Conservation (phyloP, 2,888 invertebrate genomes). For the Drosophila recens region DNA sequence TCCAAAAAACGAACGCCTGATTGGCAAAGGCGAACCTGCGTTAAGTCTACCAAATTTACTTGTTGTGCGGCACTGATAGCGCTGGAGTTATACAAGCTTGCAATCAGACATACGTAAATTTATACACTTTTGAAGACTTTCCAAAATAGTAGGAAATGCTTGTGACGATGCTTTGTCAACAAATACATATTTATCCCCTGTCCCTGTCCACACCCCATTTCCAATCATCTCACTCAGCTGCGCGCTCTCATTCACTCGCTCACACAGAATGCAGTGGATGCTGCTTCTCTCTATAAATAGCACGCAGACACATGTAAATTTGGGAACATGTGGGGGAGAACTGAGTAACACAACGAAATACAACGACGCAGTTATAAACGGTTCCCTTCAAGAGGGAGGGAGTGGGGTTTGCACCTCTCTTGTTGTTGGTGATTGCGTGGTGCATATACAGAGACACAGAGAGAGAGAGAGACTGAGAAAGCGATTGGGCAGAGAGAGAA, state of each 20-base stretch:
- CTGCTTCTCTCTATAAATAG: slow-evolving; percentile 62
- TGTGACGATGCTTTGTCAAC: slow-evolving; percentile 40
- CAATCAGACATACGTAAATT: neutral
- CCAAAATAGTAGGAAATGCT: slow-evolving; percentile 30
- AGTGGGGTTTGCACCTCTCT: slow-evolving; percentile 1
- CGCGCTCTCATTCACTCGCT: slow-evolving; percentile 4
- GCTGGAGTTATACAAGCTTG: slow-evolving; percentile 5
- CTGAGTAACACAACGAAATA: slow-evolving; percentile 27
- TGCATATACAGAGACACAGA: slow-evolving; percentile 7
- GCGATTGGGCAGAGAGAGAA: slow-evolving; percentile 6
- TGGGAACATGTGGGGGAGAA: slow-evolving; percentile 43
- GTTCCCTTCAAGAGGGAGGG: slow-evolving; percentile 3
- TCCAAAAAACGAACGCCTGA: slow-evolving; percentile 17
- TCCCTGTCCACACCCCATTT: slow-evolving; percentile 11
- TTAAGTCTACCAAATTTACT: slow-evolving; percentile 36
- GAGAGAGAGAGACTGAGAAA: slow-evolving; percentile 5
- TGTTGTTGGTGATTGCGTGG: slow-evolving; percentile 38
- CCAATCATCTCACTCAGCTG: slow-evolving; percentile 1
- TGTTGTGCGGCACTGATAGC: slow-evolving; percentile 54
- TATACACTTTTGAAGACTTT: slow-evolving; percentile 25
- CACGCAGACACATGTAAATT: slow-evolving; percentile 61
- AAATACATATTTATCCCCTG: slow-evolving; percentile 21
- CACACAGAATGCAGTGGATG: slow-evolving; percentile 29
- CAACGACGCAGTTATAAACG: slow-evolving; percentile 59
- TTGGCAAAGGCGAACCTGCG: slow-evolving; percentile 18